Percentiles rank a stretch among this genome's conserved stretches.
Evolutionary conservation across 92 coral and sea anemone genomes (phyloP).

Genomic region (Pocillopora grandis): DNA sequence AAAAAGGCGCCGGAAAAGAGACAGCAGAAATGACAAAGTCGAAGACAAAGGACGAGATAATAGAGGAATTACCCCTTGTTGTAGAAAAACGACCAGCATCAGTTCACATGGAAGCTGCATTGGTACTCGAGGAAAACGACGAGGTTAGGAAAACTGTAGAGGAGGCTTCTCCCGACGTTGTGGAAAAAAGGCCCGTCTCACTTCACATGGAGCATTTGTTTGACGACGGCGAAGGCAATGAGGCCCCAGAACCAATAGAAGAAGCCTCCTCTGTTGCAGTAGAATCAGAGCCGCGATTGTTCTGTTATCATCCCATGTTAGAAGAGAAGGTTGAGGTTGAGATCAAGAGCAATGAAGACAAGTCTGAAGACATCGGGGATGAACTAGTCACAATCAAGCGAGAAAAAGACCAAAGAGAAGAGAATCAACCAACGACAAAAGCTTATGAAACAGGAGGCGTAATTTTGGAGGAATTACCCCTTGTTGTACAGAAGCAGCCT

Average conservation of each 20-base stretch:
- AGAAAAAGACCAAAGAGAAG: not conserved
- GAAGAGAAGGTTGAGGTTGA: not conserved
- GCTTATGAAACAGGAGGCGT: too few relatives aligned
- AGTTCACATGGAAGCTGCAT: not conserved
- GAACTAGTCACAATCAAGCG: not conserved
- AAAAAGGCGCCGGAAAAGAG: not conserved
- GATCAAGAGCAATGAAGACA: not conserved
- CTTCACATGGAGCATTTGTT: slow-evolving; percentile 15
- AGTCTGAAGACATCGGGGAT: not conserved
- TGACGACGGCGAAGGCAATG: not conserved
- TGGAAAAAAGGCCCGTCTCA: slow-evolving; percentile 3
- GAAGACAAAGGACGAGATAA: not conserved
- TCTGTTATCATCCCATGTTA: not conserved
- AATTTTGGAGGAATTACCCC: not conserved
- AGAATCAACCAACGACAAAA: not conserved
- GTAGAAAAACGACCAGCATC: slow-evolving; percentile 13
- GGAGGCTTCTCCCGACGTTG: not conserved
- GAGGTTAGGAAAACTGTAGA: not conserved
- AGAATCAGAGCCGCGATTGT: not conserved
- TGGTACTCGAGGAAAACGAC: not conserved
- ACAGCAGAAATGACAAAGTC: too few relatives aligned
- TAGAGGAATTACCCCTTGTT: not conserved
- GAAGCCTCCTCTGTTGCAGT: slow-evolving; percentile 2
- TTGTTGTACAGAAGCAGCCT: not conserved
- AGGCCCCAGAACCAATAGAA: slow-evolving; percentile 1